Evolutionary conservation across 2,888 invertebrate genomes (phyloP).

Genomic region (Papilio demoleus): DNA sequence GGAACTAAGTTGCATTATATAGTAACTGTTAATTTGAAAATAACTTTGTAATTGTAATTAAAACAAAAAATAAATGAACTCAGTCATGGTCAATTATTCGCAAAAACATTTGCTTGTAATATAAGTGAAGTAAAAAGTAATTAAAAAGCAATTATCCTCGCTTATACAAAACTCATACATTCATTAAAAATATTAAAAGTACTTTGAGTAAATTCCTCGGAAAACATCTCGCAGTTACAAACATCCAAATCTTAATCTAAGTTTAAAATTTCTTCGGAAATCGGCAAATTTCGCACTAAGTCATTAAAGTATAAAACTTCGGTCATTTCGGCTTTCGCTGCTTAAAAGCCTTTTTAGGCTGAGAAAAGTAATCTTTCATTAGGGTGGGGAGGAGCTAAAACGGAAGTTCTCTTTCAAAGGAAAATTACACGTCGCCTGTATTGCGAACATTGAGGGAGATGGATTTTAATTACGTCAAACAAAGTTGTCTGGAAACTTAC

Average conservation of each 20-base stretch:
- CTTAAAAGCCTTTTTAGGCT: constrained; percentile 84
- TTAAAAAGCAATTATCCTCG: constrained; percentile 80
- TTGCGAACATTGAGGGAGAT: constrained; percentile 72
- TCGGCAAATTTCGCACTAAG: constrained; percentile 83
- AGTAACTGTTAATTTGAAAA: too few relatives aligned
- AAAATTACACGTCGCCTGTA: constrained; percentile 82
- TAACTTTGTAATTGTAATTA: too few relatives aligned
- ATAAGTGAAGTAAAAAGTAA: constrained; percentile 61
- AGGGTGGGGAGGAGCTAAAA: constrained; percentile 80
- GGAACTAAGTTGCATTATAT: neutral
- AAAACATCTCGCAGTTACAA: constrained; percentile 78
- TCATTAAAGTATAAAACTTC: constrained; percentile 84
- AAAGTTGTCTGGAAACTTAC: constrained; percentile 72
- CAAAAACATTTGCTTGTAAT: neutral
- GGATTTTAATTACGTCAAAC: constrained; percentile 83
- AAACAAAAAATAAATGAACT: neutral
- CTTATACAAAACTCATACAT: constrained; percentile 78
- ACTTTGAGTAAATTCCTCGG: constrained; percentile 65
- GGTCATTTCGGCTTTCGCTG: constrained; percentile 82
- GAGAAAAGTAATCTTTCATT: constrained; percentile 84
- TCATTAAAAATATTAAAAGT: constrained; percentile 61
- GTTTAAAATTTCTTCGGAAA: constrained; percentile 82
- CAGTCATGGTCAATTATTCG: constrained; percentile 4
- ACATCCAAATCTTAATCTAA: constrained; percentile 83
- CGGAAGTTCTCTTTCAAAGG: constrained; percentile 83